A percentile compares a stretch with the other conserved stretches of the same genome.
Conservation (phyloP, 1,140 invertebrate genomes). For the Maniola jurtina region DNA sequence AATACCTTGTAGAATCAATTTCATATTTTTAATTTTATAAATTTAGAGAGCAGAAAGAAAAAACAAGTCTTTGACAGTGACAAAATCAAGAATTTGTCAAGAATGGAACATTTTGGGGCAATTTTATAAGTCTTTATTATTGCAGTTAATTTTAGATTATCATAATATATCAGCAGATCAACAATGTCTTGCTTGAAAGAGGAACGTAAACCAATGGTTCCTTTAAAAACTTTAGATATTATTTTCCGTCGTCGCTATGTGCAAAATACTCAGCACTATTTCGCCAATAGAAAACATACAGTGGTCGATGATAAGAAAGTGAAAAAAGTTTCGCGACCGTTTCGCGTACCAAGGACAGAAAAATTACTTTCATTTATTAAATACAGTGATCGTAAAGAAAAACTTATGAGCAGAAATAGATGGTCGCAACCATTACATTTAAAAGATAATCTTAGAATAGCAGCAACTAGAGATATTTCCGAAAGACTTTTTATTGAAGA, state of each 20-base stretch:
- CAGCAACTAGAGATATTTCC: conserved; percentile 65
- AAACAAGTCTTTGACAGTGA: conserved; percentile 25
- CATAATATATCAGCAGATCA: neutral
- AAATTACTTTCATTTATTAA: conserved; percentile 72
- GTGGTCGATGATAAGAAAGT: conserved; percentile 31
- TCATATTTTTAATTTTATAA: no score
- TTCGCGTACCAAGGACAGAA: conserved; percentile 57
- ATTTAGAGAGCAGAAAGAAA: neutral
- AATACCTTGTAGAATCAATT: no score
- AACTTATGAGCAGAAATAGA: conserved; percentile 43
- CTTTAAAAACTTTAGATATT: conserved; percentile 66
- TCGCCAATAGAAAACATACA: conserved; percentile 62
- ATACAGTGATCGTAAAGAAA: conserved; percentile 66
- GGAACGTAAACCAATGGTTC: conserved; percentile 62
- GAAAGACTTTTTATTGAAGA: conserved; percentile 66
- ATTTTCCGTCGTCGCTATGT: conserved; percentile 68
- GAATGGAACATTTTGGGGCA: conserved; percentile 7
- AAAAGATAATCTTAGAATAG: conserved; percentile 65
- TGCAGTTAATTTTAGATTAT: conserved; percentile 5
- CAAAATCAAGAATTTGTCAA: conserved; percentile 13
- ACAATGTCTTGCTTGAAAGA: conserved; percentile 60
- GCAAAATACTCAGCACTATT: conserved; percentile 67
- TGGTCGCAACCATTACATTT: conserved; percentile 54
- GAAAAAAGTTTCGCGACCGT: conserved; percentile 43
- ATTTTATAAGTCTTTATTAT: neutral